Evolutionary conservation across 2,888 invertebrate genomes (phyloP).

Genomic region (Drosophila anomalata): DNA sequence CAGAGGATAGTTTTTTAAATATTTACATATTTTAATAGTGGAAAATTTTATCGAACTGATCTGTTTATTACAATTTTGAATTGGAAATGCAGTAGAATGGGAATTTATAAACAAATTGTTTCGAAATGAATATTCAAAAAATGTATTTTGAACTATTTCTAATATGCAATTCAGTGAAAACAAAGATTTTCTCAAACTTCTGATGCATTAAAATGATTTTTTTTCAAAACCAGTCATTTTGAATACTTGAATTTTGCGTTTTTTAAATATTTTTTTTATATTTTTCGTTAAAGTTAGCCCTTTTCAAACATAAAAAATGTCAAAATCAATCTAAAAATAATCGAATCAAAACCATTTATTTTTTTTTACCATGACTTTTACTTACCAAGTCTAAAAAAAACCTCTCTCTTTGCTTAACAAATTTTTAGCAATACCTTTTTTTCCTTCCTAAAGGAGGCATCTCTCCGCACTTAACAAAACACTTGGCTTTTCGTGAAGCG

Average conservation of each 20-base stretch:
- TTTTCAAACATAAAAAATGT: not conserved
- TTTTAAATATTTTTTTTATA: too few relatives aligned
- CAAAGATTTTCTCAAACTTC: too few relatives aligned
- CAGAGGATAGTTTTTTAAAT: conserved; percentile 35
- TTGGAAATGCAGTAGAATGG: not conserved
- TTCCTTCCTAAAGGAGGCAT: conserved; percentile 1
- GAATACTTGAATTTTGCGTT: too few relatives aligned
- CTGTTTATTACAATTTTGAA: not conserved
- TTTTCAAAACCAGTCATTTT: too few relatives aligned
- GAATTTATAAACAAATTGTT: not conserved
- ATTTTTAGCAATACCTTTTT: conserved; percentile 8
- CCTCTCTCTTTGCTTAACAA: not conserved
- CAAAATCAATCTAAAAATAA: not conserved
- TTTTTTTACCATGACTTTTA: not conserved
- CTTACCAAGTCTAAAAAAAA: not conserved
- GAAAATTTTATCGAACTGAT: conserved; percentile 13
- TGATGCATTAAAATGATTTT: too few relatives aligned
- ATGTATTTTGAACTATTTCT: not conserved
- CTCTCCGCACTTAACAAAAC: conserved; percentile 1
- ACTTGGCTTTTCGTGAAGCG: conserved; percentile 8
- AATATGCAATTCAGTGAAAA: too few relatives aligned
- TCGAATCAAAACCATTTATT: not conserved
- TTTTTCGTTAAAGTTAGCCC: too few relatives aligned
- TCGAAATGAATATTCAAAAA: not conserved
- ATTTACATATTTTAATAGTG: conserved; percentile 30